Base-by-base conservation (phyloP, 37 sponge, comb jelly and placozoan genomes). In the Ianthella basta region DNA sequence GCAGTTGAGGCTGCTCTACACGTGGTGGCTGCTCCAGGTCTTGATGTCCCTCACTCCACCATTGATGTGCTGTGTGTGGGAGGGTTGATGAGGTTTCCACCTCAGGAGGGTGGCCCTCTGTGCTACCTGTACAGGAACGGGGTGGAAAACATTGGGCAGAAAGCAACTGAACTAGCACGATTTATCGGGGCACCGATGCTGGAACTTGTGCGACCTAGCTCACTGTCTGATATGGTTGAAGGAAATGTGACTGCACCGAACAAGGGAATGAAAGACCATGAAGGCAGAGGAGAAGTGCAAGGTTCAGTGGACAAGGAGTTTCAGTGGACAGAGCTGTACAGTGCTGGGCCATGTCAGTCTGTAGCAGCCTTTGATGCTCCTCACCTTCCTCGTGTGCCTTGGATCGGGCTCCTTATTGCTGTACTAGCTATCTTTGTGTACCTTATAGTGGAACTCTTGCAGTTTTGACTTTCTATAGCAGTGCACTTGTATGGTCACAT, bases 51-150 rank as follows among this genome's bases (percentile, higher is more conserved):
- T 10, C 74, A 84, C 36, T 27, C 85, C 18, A 53, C 50, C 29
- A 4, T 89, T 5, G 89, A 89, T 37, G 25, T 85, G 23, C 50
- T 89, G 24, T 72, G 82, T 80, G 85, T 89, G 4, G 54, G 74
- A 3, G 81, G 89, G 15, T 21, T 69, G 13, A 66, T 89, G 56
- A 24, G 38, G 27, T 89, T 85, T 36, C 89, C 89, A 19, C 89
- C 89, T 20, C 59, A 65, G 15, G 89, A 89, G 56, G 89, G 84
- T 4, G 89, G 89, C 14, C 89, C 89, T 33, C 69, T 88, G 5
- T 63, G 65, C 41, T 82, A 32, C 41, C 23, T 34, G 15, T 38
- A 63, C 44, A 60, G 82, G 36, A 82, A 82, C 32, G 78, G 78
- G 21, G 29, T 61, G 27, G 10, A n/a, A 5, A n/a, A 61, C 64